Evolutionary conservation across 2,113 vertebrate genomes (phyloP).

Genomic region (Notechis scutatus): DNA sequence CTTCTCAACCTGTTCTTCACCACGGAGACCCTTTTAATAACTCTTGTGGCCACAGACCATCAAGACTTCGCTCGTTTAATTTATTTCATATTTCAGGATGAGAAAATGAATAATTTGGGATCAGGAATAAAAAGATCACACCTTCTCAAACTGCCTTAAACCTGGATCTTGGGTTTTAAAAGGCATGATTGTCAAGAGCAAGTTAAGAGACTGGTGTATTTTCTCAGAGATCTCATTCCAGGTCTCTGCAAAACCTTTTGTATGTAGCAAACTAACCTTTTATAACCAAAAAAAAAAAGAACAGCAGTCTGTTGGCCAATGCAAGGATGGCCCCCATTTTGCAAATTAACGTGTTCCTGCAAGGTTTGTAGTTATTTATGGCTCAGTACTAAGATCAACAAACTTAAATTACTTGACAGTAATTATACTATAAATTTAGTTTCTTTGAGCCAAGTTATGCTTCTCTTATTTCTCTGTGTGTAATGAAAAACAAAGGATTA

Average conservation of each 20-base stretch:
- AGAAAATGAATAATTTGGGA: neutral
- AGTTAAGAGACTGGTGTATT: neutral
- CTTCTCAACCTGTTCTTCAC: no score
- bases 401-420: neutral
- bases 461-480: neutral
- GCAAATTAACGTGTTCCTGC: neutral
- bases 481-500: neutral
- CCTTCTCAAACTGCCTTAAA: neutral
- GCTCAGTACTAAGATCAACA: neutral
- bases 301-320: neutral
- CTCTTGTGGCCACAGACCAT: no score
- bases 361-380: neutral
- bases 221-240: neutral
- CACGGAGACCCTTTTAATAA: no score
- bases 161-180: neutral
- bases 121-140: neutral
- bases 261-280: neutral
- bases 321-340: neutral
- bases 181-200: neutral
- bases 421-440: constrained; percentile 1
- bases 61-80: no score
- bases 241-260: neutral
- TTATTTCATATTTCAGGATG: no score
- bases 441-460: neutral
- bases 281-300: neutral